Base-by-base conservation (phyloP, 2,888 invertebrate genomes). In the Andricus quercusramuli region DNA sequence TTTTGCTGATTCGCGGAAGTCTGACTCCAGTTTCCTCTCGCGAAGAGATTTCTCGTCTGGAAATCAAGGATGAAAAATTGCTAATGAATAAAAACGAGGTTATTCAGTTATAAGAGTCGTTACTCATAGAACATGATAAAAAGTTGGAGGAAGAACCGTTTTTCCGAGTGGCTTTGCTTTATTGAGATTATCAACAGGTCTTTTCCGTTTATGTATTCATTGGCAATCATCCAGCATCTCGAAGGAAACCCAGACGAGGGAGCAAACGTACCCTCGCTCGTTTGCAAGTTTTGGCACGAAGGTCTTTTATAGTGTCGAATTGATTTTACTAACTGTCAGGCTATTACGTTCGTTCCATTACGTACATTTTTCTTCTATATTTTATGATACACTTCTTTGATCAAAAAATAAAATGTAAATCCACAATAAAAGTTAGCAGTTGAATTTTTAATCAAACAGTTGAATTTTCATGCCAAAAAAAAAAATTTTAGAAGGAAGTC, bases 101-200 rank as follows among this genome's bases (percentile, higher is more conserved):
- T 56, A 74, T 74, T 74, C 56, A 29, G 74, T 74, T 74, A 56
- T 51, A 13, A 56, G 74, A 74, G 56, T 56, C 56, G 37, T 74
- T 74, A 74, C 56, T 74, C 74, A 74, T 74, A 51, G 32, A 56
- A n/a, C n/a, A 32, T 22, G 13, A 74, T 59, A 74, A 56, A 74
- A 74, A 74, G n/a, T 56, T 56, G 1, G 37, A 32, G 32, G 56
- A 56, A 56, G n/a, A 37, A 56, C 15, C 56, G 74, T 74, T 74
- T 74, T 74, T 74, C 56, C 74, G 15, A 37, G 56, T 74, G 74
- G 56, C 56, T 74, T 74, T 77, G 64, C 66, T 74, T 87, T 85
- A 82, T 78, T 74, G 84, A 85, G 86, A 88, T 90, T 90, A 89
- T 91, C 92, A 92, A 92, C 92, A 92, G 92, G 92, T 92, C 86